Conservation (phyloP, 2,888 invertebrate genomes). For the Acronicta alni region DNA sequence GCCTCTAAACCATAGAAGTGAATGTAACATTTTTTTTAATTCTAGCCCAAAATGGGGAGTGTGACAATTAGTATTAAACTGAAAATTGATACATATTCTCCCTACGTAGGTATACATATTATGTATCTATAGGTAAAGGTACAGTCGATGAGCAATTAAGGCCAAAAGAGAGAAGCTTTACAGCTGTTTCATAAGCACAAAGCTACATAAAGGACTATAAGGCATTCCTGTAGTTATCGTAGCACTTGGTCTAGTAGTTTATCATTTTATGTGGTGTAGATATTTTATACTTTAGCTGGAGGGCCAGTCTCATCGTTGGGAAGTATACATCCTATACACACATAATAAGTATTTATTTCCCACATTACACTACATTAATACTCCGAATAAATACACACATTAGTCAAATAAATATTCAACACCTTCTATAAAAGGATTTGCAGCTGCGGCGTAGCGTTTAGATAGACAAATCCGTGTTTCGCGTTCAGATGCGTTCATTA, state of each 20-base stretch:
- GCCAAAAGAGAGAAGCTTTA: slow-evolving; percentile 14
- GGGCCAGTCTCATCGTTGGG: slow-evolving; percentile 21
- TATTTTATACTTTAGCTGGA: slow-evolving; percentile 25
- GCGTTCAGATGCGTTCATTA: slow-evolving; percentile 46
- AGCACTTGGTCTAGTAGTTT: slow-evolving; percentile 16
- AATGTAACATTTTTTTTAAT: too few species aligned
- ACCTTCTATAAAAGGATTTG: slow-evolving; percentile 35
- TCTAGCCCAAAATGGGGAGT: too few species aligned
- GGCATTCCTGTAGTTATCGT: slow-evolving; percentile 31
- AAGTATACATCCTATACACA: slow-evolving; percentile 34
- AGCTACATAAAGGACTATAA: slow-evolving; percentile 1
- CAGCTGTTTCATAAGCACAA: slow-evolving; percentile 30
- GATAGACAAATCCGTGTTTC: slow-evolving; percentile 35
- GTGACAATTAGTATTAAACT: too few species aligned
- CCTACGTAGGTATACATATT: too few species aligned
- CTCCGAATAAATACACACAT: slow-evolving; percentile 19
- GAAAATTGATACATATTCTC: too few species aligned
- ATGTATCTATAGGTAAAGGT: too few species aligned
- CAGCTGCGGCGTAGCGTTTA: slow-evolving; percentile 23
- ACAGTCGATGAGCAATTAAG: too few species aligned
- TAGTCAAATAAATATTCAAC: slow-evolving; percentile 35
- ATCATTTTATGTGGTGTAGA: slow-evolving; percentile 24
- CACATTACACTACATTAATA: slow-evolving; percentile 23
- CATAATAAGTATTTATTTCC: too few species aligned
- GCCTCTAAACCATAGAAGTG: too few species aligned